A percentile compares a stretch with the other conserved stretches of the same genome.
These are phyloP conservation scores for Lasioglossum villosulum DNA, from an alignment of 2,888 invertebrate genomes.

Conservation along the genomic window DNA sequence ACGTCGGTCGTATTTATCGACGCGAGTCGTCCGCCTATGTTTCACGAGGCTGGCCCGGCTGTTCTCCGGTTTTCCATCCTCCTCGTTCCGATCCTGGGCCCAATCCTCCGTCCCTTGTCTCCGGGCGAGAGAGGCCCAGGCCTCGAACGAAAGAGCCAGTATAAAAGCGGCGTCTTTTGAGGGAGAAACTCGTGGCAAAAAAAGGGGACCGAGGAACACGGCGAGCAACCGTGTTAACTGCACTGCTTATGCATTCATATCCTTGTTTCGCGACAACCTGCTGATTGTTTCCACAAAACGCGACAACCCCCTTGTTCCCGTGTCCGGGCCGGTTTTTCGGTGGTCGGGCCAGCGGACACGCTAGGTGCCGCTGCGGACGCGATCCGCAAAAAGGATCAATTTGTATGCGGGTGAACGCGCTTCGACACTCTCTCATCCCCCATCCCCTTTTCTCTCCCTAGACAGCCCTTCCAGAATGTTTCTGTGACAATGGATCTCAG, in stretches of 20 bases:
- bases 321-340: conserved; percentile 76
- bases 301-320: conserved; percentile 77
- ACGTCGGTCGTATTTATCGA: conserved; percentile 80
- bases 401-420: conserved; percentile 73
- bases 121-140: conserved; percentile 16
- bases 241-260: conserved; percentile 83
- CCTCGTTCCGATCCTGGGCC: conserved; percentile 37
- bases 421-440: conserved; percentile 59
- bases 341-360: conserved; percentile 46
- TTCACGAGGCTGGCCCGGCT: conserved; percentile 35
- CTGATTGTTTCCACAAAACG: conserved; percentile 83
- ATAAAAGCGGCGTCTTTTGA: conserved; percentile 80
- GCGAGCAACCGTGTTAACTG: conserved; percentile 81
- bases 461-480: conserved; percentile 30
- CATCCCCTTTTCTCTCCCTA: conserved; percentile 12
- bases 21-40: conserved; percentile 65
- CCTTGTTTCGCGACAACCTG: conserved; percentile 79
- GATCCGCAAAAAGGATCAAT: conserved; percentile 72
- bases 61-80: conserved; percentile 17
- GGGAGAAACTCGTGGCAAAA: conserved; percentile 74
- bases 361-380: conserved; percentile 64
- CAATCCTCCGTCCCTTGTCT: conserved; percentile 44
- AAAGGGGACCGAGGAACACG: conserved; percentile 75
- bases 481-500: conserved; percentile 58
- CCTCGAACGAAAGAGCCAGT: conserved; percentile 41